phyloP scores from a whole-genome alignment of 1,140 invertebrate genomes.

The Microplitis demolitor region DNA sequence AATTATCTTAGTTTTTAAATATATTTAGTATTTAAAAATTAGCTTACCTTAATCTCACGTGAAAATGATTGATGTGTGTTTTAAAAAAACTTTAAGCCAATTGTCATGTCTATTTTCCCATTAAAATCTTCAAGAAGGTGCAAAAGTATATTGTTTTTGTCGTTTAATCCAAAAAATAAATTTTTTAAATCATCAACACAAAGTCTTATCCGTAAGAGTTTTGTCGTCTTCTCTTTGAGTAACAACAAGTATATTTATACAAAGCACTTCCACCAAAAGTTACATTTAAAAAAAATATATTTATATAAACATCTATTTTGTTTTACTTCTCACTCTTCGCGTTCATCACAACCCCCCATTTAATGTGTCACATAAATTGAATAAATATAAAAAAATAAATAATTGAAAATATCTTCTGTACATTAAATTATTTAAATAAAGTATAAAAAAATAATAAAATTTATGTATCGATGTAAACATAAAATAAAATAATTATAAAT shows the following conservation, averaged over 20 bases:
- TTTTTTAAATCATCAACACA: too few relatives aligned
- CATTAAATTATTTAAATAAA: too few relatives aligned
- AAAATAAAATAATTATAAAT: not conserved
- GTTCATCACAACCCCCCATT: not conserved
- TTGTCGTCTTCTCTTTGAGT: too few relatives aligned
- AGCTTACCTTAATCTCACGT: not conserved
- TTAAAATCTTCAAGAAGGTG: not conserved
- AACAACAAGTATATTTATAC: too few relatives aligned
- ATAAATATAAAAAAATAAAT: not conserved
- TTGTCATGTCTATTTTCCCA: not conserved
- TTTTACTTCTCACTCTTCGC: not conserved
- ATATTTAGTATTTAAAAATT: not conserved
- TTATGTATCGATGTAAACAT: not conserved
- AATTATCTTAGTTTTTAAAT: too few relatives aligned
- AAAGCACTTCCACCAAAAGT: too few relatives aligned
- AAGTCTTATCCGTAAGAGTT: too few relatives aligned
- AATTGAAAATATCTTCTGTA: not conserved
- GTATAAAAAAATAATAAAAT: too few relatives aligned
- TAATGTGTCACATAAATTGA: not conserved
- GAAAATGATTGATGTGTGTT: not conserved
- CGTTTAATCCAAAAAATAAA: too few relatives aligned
- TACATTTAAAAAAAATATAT: too few relatives aligned
- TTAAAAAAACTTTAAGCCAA: not conserved
- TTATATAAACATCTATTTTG: not conserved
- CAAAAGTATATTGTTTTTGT: too few relatives aligned